phyloP scores from a whole-genome alignment of 2,797 vertebrate genomes.

The Numenius phaeopus region DNA sequence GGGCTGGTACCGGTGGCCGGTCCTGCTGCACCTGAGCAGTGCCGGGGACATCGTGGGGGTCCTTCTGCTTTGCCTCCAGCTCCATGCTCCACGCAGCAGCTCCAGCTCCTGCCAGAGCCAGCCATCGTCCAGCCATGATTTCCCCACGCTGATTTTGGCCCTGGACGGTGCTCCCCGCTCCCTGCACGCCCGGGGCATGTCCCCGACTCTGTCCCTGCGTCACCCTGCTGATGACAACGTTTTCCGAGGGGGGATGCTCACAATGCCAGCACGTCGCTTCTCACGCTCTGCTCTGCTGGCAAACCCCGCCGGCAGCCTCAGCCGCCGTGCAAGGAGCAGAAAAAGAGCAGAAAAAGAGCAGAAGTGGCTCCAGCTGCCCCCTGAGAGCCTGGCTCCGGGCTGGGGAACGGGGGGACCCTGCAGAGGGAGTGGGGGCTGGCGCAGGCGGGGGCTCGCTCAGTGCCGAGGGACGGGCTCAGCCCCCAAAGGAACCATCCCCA shows the following conservation, averaged over 20 bases:
- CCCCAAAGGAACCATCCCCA: background rate
- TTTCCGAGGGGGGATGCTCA: background rate
- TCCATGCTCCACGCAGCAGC: background rate
- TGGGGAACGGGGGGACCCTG: background rate
- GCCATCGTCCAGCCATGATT: background rate
- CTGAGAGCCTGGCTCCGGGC: background rate
- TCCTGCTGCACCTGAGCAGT: background rate
- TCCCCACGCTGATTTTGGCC: background rate
- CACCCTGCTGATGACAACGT: background rate
- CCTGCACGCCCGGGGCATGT: rapidly evolving
- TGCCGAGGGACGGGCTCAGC: background rate
- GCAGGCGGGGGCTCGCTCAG: background rate
- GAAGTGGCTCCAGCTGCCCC: background rate
- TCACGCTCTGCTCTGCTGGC: background rate
- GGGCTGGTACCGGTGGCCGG: rapidly evolving
- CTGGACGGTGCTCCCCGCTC: rapidly evolving
- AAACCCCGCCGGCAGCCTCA: background rate
- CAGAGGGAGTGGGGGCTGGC: rapidly evolving
- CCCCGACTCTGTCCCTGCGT: background rate
- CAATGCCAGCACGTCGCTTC: background rate
- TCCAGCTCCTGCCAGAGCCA: background rate
- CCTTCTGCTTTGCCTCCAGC: background rate
- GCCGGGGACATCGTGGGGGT: rapidly evolving
- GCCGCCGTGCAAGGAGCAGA: background rate
- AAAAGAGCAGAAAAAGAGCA: slow-evolving; percentile 12